Base-by-base conservation (phyloP, 2,797 vertebrate genomes). In the Alfaro cultratus region DNA sequence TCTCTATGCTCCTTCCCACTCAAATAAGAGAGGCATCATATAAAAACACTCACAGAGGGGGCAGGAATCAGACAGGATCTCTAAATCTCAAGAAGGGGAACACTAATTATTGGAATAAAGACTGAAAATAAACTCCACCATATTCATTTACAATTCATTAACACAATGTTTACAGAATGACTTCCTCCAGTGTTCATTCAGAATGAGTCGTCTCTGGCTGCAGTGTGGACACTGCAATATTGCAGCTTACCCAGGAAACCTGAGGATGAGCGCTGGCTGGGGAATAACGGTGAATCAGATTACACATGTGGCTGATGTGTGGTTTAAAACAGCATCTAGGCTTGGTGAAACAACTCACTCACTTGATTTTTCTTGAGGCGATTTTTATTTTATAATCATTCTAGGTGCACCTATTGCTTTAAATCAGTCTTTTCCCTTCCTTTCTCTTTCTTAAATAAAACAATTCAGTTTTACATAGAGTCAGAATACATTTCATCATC, bases 1-100 rank as follows among this genome's bases (percentile, higher is more conserved):
- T 62, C 15, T 62, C 60, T 9, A 18, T 34, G 16, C 29, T 62
- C 15, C 6, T 36, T 64, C 34, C 62, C 62, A 36, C 3, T 21
- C 62, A 64, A 64, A 64, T 39, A 21, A 1, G 3, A 31, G 4
- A 36, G 62, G 8, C 31, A 23, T 64, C 62, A 36, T 34, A 21
- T 39, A 21, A 36, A 36, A 64, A 39, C 23, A 10, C 34, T 11
- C 62, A 21, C 34, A 31, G 89, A 91, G 86, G 88, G 88, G 89
- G 86, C 83, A 88, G 88, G 90, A 92, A 85, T 80, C 88, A 92
- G 85, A 89, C 83, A n/a, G 34, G 73, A 86, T 85, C 86, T 86
- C 87, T 79, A 83, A 81, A 90, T 83, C 77, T 87, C 94, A 80
- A 92, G 87, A 89, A 88, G 81, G 53, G 73, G 79, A 79, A 77